phyloP scores from a whole-genome alignment of 2,113 vertebrate genomes.

The Hippocampus barbouri region DNA sequence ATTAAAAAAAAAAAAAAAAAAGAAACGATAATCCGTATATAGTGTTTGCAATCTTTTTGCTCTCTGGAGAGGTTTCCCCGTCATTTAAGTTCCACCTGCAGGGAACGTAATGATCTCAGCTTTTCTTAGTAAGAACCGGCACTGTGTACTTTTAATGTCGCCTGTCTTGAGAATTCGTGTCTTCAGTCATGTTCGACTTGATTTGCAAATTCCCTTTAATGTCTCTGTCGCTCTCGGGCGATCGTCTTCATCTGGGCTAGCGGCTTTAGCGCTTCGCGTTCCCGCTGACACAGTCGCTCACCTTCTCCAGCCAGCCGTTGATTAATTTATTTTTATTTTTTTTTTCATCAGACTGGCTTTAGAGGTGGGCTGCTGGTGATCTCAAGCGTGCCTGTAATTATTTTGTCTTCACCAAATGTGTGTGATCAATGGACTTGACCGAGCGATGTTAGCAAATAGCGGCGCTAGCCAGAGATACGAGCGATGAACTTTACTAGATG shows the following conservation, averaged over 20 bases:
- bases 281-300: conserved; percentile 7
- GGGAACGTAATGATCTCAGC: neutral
- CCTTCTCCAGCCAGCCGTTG: conserved; percentile 17
- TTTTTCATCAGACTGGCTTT: neutral
- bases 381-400: neutral
- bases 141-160: neutral
- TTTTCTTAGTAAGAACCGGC: neutral
- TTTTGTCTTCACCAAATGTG: neutral
- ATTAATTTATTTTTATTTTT: no score
- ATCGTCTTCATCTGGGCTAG: neutral
- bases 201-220: neutral
- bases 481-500: neutral
- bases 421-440: neutral
- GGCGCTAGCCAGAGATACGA: neutral
- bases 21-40: neutral
- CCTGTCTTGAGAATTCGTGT: neutral
- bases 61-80: neutral
- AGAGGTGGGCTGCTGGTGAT: neutral
- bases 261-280: neutral
- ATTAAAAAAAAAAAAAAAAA: neutral
- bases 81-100: neutral
- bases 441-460: neutral
- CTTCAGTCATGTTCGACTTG: neutral
- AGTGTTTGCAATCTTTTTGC: neutral
- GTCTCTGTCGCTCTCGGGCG: neutral